These are phyloP conservation scores for Terrapene triunguis DNA, from an alignment of 2,113 vertebrate species.

Conservation along the genomic window DNA sequence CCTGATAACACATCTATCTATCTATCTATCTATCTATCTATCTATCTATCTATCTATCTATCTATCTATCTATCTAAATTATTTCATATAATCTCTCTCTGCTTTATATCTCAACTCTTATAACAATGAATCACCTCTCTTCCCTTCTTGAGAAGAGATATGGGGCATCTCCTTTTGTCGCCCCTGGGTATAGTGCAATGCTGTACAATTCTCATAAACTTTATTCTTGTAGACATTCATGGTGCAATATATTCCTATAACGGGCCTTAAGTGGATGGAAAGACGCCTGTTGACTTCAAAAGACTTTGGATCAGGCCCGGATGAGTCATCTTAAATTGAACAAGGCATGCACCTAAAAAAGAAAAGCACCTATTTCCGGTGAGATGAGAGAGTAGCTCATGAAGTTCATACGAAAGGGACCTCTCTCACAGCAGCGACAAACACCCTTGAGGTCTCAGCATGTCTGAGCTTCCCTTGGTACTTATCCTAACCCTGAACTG, in stretches of 20 bases:
- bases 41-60: no score
- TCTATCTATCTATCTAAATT: no score
- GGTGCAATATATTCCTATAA: background rate
- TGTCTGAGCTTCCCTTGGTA: background rate
- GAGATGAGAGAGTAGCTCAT: background rate
- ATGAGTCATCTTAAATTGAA: background rate
- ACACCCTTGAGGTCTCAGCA: background rate
- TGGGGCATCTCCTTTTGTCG: background rate
- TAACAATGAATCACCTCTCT: background rate
- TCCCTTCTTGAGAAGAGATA: background rate
- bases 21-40: no score
- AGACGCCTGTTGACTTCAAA: background rate
- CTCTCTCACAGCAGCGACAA: background rate
- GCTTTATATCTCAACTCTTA: no score
- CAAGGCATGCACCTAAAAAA: background rate
- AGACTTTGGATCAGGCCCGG: background rate
- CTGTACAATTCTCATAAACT: background rate
- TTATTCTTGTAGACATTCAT: background rate
- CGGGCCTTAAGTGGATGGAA: background rate
- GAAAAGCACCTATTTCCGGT: background rate
- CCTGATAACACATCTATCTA: no score
- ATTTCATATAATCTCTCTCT: no score
- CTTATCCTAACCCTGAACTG: background rate
- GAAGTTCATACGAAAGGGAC: background rate
- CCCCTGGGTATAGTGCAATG: background rate